Evolutionary conservation across 2,113 vertebrate genomes (phyloP).

Genomic region (Callaeas wilsoni): DNA sequence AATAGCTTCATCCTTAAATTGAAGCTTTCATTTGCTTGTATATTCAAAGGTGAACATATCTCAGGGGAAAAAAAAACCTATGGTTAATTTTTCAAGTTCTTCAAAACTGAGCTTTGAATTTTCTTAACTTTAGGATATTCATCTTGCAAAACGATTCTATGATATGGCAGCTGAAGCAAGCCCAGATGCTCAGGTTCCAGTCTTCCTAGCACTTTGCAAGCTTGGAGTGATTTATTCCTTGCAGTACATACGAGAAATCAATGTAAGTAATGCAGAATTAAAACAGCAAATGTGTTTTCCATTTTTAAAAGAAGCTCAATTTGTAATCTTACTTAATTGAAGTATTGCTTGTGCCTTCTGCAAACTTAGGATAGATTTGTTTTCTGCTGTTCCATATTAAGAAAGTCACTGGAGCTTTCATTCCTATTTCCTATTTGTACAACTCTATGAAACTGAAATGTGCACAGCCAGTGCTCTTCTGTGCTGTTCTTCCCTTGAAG

Average conservation of each 20-base stretch:
- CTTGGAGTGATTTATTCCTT: conserved; percentile 87
- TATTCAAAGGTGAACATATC: background rate
- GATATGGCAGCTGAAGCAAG: conserved; percentile 99
- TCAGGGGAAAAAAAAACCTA: background rate
- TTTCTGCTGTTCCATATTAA: background rate
- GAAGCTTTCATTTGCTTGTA: background rate
- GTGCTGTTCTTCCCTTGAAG: background rate
- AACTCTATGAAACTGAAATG: background rate
- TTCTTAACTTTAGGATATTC: conserved; percentile 83
- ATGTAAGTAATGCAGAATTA: conserved; percentile 77
- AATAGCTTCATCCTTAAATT: background rate
- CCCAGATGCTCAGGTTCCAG: conserved; percentile 95
- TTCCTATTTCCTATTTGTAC: background rate
- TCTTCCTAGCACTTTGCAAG: conserved; percentile 95
- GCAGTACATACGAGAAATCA: conserved; percentile 88
- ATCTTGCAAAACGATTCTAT: conserved; percentile 96
- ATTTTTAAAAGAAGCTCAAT: background rate
- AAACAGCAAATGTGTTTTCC: background rate
- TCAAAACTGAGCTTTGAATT: background rate
- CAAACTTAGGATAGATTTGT: background rate
- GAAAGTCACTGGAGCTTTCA: background rate
- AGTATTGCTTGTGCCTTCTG: background rate
- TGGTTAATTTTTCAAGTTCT: background rate
- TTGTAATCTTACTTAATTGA: background rate
- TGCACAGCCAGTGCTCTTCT: background rate